These are phyloP conservation scores for Lepus timidus DNA, from an alignment of 2,113 vertebrate genomes.

Conservation along the genomic window DNA sequence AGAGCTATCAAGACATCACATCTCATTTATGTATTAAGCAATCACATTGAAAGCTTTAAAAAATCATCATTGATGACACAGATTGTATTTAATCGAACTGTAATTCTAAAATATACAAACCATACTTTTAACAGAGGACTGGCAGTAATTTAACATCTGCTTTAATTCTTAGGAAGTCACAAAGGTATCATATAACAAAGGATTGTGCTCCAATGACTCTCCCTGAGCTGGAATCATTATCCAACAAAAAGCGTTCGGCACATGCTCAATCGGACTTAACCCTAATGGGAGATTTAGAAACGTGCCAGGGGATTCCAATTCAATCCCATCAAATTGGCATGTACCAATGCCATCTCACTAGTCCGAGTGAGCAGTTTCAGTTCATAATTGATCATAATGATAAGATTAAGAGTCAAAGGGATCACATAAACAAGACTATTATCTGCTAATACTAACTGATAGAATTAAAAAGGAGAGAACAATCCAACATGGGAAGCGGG, in stretches of 20 bases:
- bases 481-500: no score
- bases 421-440: no score
- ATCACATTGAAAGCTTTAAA: conserved; percentile 13
- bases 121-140: background rate
- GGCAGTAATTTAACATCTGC: conserved; percentile 10
- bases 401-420: no score
- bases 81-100: background rate
- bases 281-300: no score
- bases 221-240: background rate
- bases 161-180: background rate
- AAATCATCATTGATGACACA: background rate
- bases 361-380: no score
- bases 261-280: no score
- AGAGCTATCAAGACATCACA: background rate
- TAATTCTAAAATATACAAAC: conserved; percentile 15
- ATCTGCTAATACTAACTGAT: no score
- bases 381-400: no score
- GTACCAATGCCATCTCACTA: no score
- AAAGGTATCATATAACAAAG: background rate
- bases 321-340: no score
- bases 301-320: no score
- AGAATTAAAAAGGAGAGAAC: no score
- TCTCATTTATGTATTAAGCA: background rate
- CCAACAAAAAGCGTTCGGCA: background rate
- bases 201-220: background rate